These are phyloP conservation scores for Acropternis orthonyx DNA, from an alignment of 2,797 vertebrate species.

Conservation along the genomic window DNA sequence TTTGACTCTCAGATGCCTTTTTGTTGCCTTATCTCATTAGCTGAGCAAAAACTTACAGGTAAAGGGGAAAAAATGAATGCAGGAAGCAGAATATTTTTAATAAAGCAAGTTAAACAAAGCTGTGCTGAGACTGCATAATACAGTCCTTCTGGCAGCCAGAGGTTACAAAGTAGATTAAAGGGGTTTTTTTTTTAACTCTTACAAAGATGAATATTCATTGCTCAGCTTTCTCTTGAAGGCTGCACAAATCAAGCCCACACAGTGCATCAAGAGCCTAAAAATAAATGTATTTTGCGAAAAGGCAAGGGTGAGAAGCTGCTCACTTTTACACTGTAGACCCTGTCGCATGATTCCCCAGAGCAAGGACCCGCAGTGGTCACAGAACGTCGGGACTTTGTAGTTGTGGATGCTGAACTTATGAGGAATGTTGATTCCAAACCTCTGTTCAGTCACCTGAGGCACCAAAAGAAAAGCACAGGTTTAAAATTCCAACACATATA, in stretches of 20 bases:
- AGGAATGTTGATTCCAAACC: conserved; percentile 96
- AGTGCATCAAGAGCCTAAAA: neutral
- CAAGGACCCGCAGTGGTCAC: conserved; percentile 95
- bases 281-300: neutral
- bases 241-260: neutral
- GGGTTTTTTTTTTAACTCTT: neutral
- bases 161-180: neutral
- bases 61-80: neutral
- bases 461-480: neutral
- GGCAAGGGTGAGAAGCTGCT: conserved; percentile 26
- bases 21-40: neutral
- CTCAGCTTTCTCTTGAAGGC: neutral
- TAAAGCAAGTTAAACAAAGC: neutral
- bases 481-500: neutral
- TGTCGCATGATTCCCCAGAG: conserved; percentile 93
- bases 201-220: neutral
- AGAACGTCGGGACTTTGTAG: conserved; percentile 96
- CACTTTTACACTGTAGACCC: conserved; percentile 97
- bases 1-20: neutral
- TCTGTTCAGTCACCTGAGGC: conserved; percentile 83
- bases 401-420: conserved; percentile 94
- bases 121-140: neutral
- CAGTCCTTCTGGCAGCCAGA: neutral
- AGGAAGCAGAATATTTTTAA: neutral
- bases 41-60: neutral